A percentile compares a stretch with the other conserved stretches of the same genome.
These are phyloP conservation scores for Myioborus miniatus DNA, from an alignment of 2,797 vertebrate species.

Conservation along the genomic window DNA sequence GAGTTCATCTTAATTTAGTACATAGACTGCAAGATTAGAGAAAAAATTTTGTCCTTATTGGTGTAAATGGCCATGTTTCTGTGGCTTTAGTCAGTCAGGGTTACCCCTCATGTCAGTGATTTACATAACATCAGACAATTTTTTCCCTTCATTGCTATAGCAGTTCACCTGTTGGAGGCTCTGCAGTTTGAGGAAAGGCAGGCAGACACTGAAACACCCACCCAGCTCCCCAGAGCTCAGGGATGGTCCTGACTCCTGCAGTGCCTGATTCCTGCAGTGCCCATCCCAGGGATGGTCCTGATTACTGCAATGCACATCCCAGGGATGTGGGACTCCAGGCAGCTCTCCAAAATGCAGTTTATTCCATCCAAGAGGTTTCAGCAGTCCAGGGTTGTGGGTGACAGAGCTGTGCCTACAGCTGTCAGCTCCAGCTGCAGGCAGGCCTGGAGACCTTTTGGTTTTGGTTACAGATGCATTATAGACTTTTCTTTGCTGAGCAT, in stretches of 20 bases:
- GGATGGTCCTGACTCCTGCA: fast-evolving
- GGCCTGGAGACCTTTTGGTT: too few relatives aligned
- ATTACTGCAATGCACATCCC: too few relatives aligned
- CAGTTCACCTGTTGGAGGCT: background rate
- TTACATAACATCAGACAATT: background rate
- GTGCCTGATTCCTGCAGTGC: too few relatives aligned
- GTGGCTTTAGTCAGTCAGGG: background rate
- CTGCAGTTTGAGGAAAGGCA: background rate
- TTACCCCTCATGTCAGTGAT: background rate
- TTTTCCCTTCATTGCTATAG: background rate
- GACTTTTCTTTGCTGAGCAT: too few relatives aligned
- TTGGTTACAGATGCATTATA: too few relatives aligned
- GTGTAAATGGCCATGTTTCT: background rate
- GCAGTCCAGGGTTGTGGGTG: too few relatives aligned
- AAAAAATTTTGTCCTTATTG: background rate
- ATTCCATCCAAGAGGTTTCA: too few relatives aligned
- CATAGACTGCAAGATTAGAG: background rate
- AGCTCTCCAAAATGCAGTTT: too few relatives aligned
- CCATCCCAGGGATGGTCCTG: fast-evolving
- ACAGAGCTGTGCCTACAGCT: too few relatives aligned
- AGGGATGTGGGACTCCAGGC: too few relatives aligned
- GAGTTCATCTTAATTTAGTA: background rate
- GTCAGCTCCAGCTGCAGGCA: too few relatives aligned
- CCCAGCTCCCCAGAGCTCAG: fast-evolving
- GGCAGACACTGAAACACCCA: fast-evolving